Conservation (phyloP, 2,888 invertebrate species). For the Drosophila phalerata region DNA sequence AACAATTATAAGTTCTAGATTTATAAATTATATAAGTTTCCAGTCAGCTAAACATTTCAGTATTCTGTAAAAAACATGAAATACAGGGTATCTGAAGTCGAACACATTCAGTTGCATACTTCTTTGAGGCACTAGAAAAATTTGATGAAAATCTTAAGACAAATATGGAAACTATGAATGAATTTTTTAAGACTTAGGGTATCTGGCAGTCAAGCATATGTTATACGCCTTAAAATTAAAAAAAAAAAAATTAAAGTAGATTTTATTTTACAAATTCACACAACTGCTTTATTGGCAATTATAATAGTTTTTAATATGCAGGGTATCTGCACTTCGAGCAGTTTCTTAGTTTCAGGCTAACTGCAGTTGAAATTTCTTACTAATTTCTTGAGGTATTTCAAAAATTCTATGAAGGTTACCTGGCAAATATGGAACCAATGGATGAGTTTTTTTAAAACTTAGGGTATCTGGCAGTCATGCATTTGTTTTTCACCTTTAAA, state of each 20-base stretch:
- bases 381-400: not conserved
- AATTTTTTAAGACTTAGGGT: not conserved
- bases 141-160: not conserved
- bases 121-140: no score
- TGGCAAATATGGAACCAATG: not conserved
- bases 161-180: not conserved
- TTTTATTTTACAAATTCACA: no score
- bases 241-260: no score
- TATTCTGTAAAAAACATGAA: not conserved
- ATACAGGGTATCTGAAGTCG: not conserved
- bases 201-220: not conserved
- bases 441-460: not conserved
- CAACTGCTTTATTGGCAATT: no score
- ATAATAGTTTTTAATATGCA: no score
- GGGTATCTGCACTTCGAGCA: not conserved
- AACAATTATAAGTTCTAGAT: no score
- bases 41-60: not conserved
- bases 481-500: not conserved
- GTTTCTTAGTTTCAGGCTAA: no score
- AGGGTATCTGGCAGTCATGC: slow-evolving; percentile 1
- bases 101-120: no score
- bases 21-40: no score
- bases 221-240: no score
- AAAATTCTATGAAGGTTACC: not conserved
- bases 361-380: not conserved